Evolutionary conservation across 1,140 invertebrate species (phyloP), one percentile per base, ranked within the genome.

Genomic region (Plodia interpunctella): DNA sequence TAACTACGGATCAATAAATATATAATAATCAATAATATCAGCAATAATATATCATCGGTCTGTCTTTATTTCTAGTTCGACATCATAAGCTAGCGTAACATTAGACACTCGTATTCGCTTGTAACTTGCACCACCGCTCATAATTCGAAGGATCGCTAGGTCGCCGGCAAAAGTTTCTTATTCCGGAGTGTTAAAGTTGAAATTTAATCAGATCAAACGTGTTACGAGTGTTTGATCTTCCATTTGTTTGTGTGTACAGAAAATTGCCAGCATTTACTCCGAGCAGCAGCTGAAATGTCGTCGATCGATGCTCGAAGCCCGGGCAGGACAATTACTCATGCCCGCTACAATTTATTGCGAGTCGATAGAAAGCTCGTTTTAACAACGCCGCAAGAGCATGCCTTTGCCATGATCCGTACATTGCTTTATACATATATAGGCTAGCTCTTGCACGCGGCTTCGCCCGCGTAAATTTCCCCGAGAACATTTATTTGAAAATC

Each of bases 181-280:
- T 57, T 32, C 32, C 57, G 55, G 56, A 15, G 56, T 25, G 5
- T 30, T 63, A 58, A 55, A 55, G 68, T 62, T 63, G 25, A 70
- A 49, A 66, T 50, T 70, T 38, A 32, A 53, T 32, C 50, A 5
- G 19, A 6, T 44, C 38, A 17, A 28, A 38, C 49, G 9, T 35
- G 60, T 70, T 65, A 70, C 65, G 68, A 70, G 59, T 65, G 62
- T 66, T 66, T 70, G 68, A 70, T 70, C 60, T 65, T 59, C 63
- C 59, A 64, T 64, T 63, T 64, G 56, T 11, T 20, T 60, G 64
- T 69, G 53, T 50, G 32, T 60, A 38, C 58, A 50, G 58, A 15
- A 55, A 60, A 60, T 54, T 54, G 58, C 51, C 25, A 52, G 57
- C 62, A 62, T 68, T 68, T 62, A 32, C 30, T 9, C 30, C 30